A percentile compares a stretch with the other conserved stretches of the same genome.
Evolutionary conservation across 2,797 vertebrate genomes (phyloP).

Genomic region (Scolopax rusticola): DNA sequence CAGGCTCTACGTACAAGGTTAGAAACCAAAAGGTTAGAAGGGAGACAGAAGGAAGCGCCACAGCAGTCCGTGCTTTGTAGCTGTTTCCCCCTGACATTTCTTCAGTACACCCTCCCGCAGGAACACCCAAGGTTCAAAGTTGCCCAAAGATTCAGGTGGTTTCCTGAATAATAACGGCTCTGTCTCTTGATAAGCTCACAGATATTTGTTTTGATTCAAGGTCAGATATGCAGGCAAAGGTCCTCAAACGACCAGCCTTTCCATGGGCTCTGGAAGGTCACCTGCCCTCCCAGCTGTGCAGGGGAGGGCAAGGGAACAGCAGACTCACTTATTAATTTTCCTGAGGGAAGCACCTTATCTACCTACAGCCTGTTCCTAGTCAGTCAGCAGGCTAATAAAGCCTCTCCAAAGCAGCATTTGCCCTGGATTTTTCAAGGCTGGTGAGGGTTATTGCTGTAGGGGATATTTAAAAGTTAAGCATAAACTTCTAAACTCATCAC

Average conservation of each 20-base stretch:
- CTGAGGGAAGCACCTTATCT: not conserved
- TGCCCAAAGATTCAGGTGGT: not conserved
- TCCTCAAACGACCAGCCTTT: not conserved
- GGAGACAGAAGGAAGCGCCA: not conserved
- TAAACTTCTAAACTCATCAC: not conserved
- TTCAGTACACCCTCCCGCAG: not conserved
- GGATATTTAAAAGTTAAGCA: not conserved
- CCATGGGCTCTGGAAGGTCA: not conserved
- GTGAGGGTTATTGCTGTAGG: not conserved
- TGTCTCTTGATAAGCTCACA: not conserved
- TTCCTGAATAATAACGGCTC: not conserved
- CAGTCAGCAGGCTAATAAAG: not conserved
- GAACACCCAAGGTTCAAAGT: not conserved
- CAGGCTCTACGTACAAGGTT: not conserved
- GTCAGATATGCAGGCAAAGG: not conserved
- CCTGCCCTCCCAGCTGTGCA: not conserved
- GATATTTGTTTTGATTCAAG: not conserved
- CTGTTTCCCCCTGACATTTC: not conserved
- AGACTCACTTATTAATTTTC: not conserved
- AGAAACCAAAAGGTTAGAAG: not conserved
- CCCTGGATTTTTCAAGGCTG: not conserved
- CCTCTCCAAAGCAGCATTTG: not conserved
- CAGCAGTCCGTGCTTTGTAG: fast-evolving
- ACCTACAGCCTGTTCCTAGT: not conserved
- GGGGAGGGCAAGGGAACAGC: not conserved